Percentiles rank a stretch among this genome's conserved stretches.
Evolutionary conservation across 2,113 vertebrate species (phyloP).

Genomic region (Colaptes auratus): DNA sequence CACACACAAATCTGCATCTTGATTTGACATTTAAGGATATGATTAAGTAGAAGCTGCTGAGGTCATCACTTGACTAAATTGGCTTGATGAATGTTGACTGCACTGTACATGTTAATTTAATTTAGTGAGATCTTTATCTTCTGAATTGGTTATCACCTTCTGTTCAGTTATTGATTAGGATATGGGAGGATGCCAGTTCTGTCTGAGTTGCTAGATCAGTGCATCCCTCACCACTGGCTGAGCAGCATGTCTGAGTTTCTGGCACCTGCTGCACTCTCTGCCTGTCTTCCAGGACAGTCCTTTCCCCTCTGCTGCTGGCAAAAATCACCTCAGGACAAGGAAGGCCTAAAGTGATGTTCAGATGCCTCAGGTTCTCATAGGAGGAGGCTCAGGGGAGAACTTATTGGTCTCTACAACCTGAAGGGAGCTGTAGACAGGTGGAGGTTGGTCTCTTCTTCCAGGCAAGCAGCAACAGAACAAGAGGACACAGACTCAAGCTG

Average conservation of each 20-base stretch:
- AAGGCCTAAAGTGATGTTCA: background rate
- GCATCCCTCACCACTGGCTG: background rate
- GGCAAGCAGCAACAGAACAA: no score
- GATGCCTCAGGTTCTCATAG: background rate
- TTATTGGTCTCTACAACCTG: no score
- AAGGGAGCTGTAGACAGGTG: no score
- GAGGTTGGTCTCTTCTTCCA: no score
- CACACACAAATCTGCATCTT: conserved; percentile 72
- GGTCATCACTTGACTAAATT: conserved; percentile 82
- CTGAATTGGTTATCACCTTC: conserved; percentile 69
- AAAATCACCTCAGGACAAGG: background rate
- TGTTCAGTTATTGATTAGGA: conserved; percentile 66
- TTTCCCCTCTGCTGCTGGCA: background rate
- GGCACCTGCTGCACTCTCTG: rapidly evolving
- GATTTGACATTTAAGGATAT: conserved; percentile 78
- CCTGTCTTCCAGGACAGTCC: background rate
- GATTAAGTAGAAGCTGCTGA: conserved; percentile 82
- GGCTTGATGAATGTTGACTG: conserved; percentile 80
- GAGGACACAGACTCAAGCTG: no score
- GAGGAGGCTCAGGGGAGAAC: background rate
- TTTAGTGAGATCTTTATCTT: conserved; percentile 76
- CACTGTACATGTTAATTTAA: conserved; percentile 77
- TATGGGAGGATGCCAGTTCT: background rate
- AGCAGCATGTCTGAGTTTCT: rapidly evolving
- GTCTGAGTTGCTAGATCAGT: background rate